A percentile compares a stretch with the other conserved stretches of the same genome.
These are phyloP conservation scores for Anableps anableps DNA, from an alignment of 2,797 vertebrate genomes.

Conservation along the genomic window DNA sequence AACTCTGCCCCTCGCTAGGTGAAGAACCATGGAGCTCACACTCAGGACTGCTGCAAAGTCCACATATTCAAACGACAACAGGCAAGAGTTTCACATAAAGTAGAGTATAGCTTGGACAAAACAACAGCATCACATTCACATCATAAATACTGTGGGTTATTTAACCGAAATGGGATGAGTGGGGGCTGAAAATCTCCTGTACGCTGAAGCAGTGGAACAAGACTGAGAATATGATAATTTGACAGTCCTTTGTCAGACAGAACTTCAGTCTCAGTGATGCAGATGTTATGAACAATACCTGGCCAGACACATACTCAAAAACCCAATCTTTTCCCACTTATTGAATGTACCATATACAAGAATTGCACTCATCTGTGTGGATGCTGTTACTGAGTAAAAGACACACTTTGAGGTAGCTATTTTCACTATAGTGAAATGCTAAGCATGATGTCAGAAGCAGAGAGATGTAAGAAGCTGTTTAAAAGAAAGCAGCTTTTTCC, in stretches of 20 bases:
- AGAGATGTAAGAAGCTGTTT: not conserved
- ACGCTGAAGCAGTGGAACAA: constrained; percentile 8
- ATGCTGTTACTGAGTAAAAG: not conserved
- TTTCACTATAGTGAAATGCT: not conserved
- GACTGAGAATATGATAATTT: not conserved
- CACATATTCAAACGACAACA: constrained; percentile 21
- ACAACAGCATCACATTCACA: not conserved
- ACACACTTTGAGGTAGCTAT: not conserved
- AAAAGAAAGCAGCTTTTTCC: not conserved
- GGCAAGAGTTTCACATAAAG: constrained; percentile 13
- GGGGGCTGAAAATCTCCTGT: constrained; percentile 25
- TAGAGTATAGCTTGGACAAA: not conserved
- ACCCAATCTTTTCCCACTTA: not conserved
- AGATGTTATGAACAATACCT: not conserved
- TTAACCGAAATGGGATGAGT: constrained; percentile 16
- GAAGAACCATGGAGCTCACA: constrained; percentile 34
- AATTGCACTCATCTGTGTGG: not conserved
- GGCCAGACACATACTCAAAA: not conserved
- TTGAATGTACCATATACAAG: no score
- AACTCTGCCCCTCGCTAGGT: constrained; percentile 45
- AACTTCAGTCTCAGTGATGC: not conserved
- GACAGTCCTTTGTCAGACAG: not conserved
- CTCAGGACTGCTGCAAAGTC: constrained; percentile 19
- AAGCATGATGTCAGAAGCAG: not conserved
- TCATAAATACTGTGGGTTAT: constrained; percentile 11